These are phyloP conservation scores for Lethrus apterus DNA, from an alignment of 1,140 invertebrate genomes.

Conservation along the genomic window DNA sequence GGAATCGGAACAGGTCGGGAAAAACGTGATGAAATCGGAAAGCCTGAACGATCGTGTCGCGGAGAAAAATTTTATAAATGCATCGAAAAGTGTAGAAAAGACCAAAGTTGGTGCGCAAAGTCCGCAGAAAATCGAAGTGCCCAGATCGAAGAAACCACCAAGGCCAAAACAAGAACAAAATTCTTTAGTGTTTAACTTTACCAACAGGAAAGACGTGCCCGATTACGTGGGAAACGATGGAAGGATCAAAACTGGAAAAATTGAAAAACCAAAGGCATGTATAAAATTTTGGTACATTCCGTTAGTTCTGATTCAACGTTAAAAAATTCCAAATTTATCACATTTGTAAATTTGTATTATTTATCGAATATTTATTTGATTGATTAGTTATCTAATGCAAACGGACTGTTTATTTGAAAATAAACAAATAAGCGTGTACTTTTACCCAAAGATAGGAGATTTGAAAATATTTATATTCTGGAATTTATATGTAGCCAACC, in stretches of 20 bases:
- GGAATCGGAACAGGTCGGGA: too few species aligned
- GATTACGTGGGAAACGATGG: constrained; percentile 88
- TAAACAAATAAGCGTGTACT: too few species aligned
- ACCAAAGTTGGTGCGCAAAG: constrained; percentile 34
- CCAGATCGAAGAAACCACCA: constrained; percentile 27
- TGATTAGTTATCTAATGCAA: too few species aligned
- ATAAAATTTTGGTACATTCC: too few species aligned
- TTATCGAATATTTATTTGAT: too few species aligned
- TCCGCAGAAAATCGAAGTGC: constrained; percentile 21
- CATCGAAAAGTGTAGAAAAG: constrained; percentile 54
- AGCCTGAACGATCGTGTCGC: constrained; percentile 25
- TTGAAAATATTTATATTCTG: too few species aligned
- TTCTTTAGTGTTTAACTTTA: constrained; percentile 83
- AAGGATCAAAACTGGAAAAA: constrained; percentile 54
- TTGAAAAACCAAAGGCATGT: constrained; percentile 65
- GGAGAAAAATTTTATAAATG: constrained; percentile 65
- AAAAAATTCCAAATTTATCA: too few species aligned
- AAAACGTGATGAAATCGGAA: constrained; percentile 8
- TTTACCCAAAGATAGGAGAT: too few species aligned
- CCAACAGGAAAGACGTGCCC: constrained; percentile 71
- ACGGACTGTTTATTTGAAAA: too few species aligned
- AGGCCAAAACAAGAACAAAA: constrained; percentile 46
- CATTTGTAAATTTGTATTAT: too few species aligned
- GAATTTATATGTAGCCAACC: too few species aligned
- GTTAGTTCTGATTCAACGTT: too few species aligned